These are phyloP conservation scores for Lasioglossum figueresi DNA, from an alignment of 2,888 invertebrate species.

Conservation along the genomic window DNA sequence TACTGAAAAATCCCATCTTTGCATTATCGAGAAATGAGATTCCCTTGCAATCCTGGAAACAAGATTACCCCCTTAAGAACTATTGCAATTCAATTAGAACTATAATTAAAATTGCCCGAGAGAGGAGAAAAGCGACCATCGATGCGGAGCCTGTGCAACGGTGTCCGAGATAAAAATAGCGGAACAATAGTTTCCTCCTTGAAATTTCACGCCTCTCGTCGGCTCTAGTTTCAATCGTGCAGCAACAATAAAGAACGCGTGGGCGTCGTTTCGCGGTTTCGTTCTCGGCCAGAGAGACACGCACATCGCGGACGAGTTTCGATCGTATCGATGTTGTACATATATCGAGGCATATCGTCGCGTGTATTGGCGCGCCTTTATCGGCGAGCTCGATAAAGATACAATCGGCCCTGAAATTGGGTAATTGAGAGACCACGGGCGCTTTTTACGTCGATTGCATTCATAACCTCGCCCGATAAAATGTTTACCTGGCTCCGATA, in stretches of 20 bases:
- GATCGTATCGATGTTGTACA: not conserved
- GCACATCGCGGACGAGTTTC: not conserved
- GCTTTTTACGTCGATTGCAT: conserved; percentile 2
- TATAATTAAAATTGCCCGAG: too few relatives aligned
- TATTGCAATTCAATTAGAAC: too few relatives aligned
- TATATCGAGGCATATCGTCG: not conserved
- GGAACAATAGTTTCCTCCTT: not conserved
- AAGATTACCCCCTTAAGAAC: too few relatives aligned
- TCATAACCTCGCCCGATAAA: conserved; percentile 1
- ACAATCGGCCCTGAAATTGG: conserved; percentile 9
- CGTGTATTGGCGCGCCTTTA: conserved; percentile 1
- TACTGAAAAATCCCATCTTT: too few relatives aligned
- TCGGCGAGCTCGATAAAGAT: not conserved
- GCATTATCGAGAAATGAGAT: too few relatives aligned
- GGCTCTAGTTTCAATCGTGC: not conserved
- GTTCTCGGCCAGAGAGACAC: not conserved
- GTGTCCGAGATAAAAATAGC: not conserved
- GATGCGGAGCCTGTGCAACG: too few relatives aligned
- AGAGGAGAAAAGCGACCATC: too few relatives aligned
- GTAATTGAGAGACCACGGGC: not conserved
- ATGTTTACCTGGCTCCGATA: not conserved
- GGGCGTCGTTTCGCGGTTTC: not conserved
- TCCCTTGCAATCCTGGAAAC: too few relatives aligned
- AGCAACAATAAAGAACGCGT: not conserved
- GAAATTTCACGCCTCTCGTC: not conserved